phyloP scores from a whole-genome alignment of 1,140 invertebrate genomes.

The Rhagoletis zephyria region DNA sequence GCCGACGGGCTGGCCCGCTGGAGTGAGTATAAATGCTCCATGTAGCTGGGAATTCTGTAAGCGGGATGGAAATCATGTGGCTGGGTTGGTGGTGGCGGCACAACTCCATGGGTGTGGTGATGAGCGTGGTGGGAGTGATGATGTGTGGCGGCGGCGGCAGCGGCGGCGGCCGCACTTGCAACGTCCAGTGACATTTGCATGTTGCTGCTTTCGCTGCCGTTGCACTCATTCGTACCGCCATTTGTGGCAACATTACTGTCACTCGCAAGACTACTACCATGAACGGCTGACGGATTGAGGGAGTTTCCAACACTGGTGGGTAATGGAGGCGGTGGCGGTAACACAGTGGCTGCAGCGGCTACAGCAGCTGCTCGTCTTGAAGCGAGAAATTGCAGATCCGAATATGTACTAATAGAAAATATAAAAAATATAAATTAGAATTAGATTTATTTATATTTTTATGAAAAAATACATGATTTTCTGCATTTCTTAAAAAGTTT shows the following conservation, averaged over 20 bases:
- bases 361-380: slow-evolving; percentile 71
- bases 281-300: neutral
- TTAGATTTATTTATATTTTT: too few species aligned
- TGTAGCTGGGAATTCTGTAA: slow-evolving; percentile 80
- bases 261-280: slow-evolving; percentile 38
- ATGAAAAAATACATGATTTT: too few species aligned
- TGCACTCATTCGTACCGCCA: neutral
- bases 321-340: slow-evolving; percentile 61
- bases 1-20: slow-evolving; percentile 75
- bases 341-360: slow-evolving; percentile 69
- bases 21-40: slow-evolving; percentile 81
- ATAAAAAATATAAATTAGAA: too few species aligned
- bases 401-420: slow-evolving; percentile 61
- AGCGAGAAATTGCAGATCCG: slow-evolving; percentile 70
- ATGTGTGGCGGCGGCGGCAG: neutral
- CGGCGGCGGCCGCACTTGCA: neutral
- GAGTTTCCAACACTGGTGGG: slow-evolving; percentile 42
- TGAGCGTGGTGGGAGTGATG: slow-evolving; percentile 57
- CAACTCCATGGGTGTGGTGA: slow-evolving; percentile 59
- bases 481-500: too few species aligned
- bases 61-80: slow-evolving; percentile 76
- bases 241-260: slow-evolving; percentile 48
- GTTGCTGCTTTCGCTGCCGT: neutral
- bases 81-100: slow-evolving; percentile 56
- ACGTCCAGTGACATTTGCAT: slow-evolving; percentile 31